Evolutionary conservation across 2,113 vertebrate species (phyloP).

Genomic region (Tragelaphus strepsiceros): DNA sequence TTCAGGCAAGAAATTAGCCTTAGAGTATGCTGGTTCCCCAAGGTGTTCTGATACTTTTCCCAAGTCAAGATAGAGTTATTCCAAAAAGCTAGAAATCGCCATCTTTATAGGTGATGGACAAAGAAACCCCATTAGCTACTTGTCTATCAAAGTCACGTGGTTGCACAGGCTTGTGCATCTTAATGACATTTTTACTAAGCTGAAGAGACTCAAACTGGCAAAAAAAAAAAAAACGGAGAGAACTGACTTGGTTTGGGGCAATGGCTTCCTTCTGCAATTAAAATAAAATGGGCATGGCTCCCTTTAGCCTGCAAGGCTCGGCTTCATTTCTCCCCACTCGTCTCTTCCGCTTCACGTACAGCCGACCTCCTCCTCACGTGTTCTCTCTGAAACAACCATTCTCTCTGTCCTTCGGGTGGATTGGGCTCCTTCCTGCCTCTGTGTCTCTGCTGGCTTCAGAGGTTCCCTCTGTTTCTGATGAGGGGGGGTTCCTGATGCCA

Average conservation of each 20-base stretch:
- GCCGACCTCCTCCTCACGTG: rapidly evolving
- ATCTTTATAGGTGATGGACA: neutral
- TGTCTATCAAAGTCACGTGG: neutral
- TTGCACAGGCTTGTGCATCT: neutral
- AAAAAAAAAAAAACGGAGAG: neutral
- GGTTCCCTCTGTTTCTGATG: neutral
- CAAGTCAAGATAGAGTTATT: neutral
- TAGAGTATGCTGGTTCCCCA: neutral
- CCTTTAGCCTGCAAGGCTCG: neutral
- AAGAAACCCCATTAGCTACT: neutral
- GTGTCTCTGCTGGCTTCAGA: neutral
- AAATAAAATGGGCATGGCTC: neutral
- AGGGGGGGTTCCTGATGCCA: neutral
- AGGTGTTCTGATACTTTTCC: neutral
- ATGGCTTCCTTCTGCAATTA: neutral
- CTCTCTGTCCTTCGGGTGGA: neutral
- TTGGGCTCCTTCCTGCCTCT: neutral
- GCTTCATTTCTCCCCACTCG: neutral
- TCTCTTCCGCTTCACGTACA: neutral
- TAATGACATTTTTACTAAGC: neutral
- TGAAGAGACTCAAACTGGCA: neutral
- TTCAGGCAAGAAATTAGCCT: neutral
- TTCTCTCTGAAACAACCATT: neutral
- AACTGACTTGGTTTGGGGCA: neutral
- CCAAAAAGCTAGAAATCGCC: neutral